Evolutionary conservation across 2,797 vertebrate species (phyloP), one percentile per base, ranked within the genome.

Genomic region (Gephyroberyx darwinii): DNA sequence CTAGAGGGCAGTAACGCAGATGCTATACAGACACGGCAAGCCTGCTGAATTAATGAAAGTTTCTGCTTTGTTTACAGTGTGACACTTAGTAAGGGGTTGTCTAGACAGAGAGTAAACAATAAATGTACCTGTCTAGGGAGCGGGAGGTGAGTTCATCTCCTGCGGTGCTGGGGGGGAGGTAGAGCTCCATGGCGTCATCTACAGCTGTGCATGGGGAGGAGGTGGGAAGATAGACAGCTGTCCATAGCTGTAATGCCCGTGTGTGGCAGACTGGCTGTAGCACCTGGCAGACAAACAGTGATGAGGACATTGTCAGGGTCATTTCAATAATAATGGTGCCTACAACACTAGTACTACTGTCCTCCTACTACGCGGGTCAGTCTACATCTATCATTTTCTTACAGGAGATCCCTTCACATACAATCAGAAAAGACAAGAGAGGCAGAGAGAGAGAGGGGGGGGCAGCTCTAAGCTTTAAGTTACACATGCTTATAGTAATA

Each of bases 191-290:
- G n/a, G 95, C 95, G n/a, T 98, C 97, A 63, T 98, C 96, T 22
- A 96, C 95, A 33, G 97, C 96, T 0, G 97, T 96, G 84, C 97
- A 98, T 0, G 98, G 97, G 0, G 96, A 98, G 4, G 97, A 96
- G 1, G 96, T 95, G 12, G 98, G 97, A 77, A 99, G 93, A 84
- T 99, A 99, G n/a, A 99, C 95, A 0, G 97, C 95, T 19, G 98
- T 97, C 98, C 98, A 99, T 86, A 99, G 90, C 68, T 98, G 96
- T 66, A 99, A 91, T 0, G 97, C 98, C 2, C 98, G 95, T 13
- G 98, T 98, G 1, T 99, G 98, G 92, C 97, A 99, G 81, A 99
- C 98, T 0, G 98, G 98, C 86, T 99, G 98, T 83, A 99, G 92
- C 86, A 98, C 95, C 98, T 99, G 89, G 58, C 45, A 77, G 62